These are phyloP conservation scores for Drosophila kurseongensis DNA, from an alignment of 1,140 invertebrate species.

Conservation along the genomic window DNA sequence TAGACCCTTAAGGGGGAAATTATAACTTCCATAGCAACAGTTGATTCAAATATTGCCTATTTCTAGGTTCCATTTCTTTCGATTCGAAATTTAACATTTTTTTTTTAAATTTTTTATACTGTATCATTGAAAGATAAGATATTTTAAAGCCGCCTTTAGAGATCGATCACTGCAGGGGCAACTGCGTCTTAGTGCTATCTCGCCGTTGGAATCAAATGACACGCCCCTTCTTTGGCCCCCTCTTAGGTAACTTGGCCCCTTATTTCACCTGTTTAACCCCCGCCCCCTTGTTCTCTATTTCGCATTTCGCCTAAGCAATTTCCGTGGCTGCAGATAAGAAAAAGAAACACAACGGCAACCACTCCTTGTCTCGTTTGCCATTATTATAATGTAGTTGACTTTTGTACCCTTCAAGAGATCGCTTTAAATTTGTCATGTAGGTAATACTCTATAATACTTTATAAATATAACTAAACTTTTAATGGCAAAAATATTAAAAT, in stretches of 20 bases:
- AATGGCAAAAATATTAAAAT: too few relatives aligned
- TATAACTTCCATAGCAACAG: not conserved
- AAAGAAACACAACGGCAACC: slow-evolving; percentile 17
- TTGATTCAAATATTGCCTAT: too few relatives aligned
- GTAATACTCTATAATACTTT: not conserved
- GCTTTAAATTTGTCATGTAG: not conserved
- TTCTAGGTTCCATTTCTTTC: too few relatives aligned
- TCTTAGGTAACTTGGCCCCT: slow-evolving; percentile 26
- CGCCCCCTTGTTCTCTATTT: not conserved
- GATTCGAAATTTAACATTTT: too few relatives aligned
- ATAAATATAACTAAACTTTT: too few relatives aligned
- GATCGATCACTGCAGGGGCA: too few relatives aligned
- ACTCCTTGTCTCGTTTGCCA: slow-evolving; percentile 33
- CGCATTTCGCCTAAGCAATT: slow-evolving; percentile 35
- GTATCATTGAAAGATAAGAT: not conserved
- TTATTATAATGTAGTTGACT: slow-evolving; percentile 20
- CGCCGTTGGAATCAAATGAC: not conserved
- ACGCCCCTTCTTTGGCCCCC: slow-evolving; percentile 12
- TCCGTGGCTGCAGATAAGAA: slow-evolving; percentile 40
- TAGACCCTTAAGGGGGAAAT: not conserved
- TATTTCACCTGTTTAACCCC: too few relatives aligned
- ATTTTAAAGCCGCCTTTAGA: not conserved
- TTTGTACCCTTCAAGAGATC: not conserved
- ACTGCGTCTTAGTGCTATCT: too few relatives aligned
- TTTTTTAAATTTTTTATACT: too few relatives aligned